Evolutionary conservation across 2,888 invertebrate genomes (phyloP), one percentile per base, ranked within the genome.

Genomic region (Pachymerium ferrugineum): DNA sequence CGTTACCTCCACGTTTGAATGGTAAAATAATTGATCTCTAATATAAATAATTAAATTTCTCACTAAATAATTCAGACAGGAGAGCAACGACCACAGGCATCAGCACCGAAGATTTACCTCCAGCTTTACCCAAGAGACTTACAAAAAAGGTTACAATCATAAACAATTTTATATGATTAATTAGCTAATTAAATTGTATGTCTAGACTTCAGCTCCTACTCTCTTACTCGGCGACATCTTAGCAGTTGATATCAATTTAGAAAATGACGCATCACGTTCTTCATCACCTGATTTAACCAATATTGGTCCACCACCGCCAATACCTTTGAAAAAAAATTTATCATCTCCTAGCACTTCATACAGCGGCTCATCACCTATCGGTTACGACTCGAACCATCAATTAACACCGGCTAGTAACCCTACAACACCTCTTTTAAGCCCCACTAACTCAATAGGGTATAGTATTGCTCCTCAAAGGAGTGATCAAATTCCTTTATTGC

Each of bases 1-100:
- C 93, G 0, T 80, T 93, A 74, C 93, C 93, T 3, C 93, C 93
- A 0, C 84, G 93, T 75, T 91, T 91, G 6, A 89, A 90, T 77
- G 89, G 89, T 89, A 81, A 68, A 67, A 3, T 25, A 28, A 6
- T 28, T 25, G 8, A 10, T 35, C 8, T 10, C 8, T 14, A 10
- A 10, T 35, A 14, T 35, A 35, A 14, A 35, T 35, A 14, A 35
- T 35, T 10, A 35, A 35, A 10, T 35, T 35, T 35, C n/a, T n/a
- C n/a, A n/a, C n/a, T n/a, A n/a, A n/a, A n/a, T n/a, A n/a, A n/a
- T n/a, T n/a, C 62, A 70, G 75, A 74, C 31, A 47, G 76, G 62
- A 25, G 74, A 69, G 76, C 73, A 33, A 76, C 75, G 1, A 76
- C 74, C 19, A 71, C 73, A 5, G 47, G 19, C 4, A 47, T 47